Base-by-base conservation (phyloP, 2,113 vertebrate genomes). In the Ardeotis arabs region DNA sequence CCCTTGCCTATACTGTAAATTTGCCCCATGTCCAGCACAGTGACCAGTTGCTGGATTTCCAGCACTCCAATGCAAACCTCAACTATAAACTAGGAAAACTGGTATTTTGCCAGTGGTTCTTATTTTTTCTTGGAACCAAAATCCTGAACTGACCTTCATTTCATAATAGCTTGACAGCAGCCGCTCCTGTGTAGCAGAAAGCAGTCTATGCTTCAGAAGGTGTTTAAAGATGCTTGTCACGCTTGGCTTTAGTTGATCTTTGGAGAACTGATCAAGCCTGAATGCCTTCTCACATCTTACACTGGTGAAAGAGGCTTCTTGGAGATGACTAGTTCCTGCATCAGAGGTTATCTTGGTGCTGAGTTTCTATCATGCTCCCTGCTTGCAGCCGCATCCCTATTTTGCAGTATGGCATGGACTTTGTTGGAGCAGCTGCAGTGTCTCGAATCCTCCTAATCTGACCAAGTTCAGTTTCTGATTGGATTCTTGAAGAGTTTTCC, bases 401-500 rank as follows among this genome's bases (percentile, higher is more conserved):
- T 83, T 37, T 44, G 45, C 67, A 66, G 25, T 9, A 33, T 60
- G 16, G 2, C 0, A 0, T 52, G 82, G 49, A 31, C 21, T 77
- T 84, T 4, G 5, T 1, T 70, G 56, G 72, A 31, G 84, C 28
- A 92, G 29, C 44, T 84, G 23, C 68, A 55, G 25, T 37, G 59
- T 70, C 67, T 88, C 0, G 0, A 74, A 70, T 7, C 12, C 21
- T 78, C 3, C 0, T 18, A 73, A 31, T 33, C 64, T 86, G 83
- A 84, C 23, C 55, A 47, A 23, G 60, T 44, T 84, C 73, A 55
- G 50, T 18, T 53, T 39, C 33, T 64, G 74, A 25, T 52, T 84
- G 72, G 50, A 59, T 66, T 74, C 60, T 35, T 77, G 22, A 33
- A 78, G 44, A 11, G 20, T 63, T 95, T 93, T 94, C 79, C 90